A percentile compares a stretch with the other conserved stretches of the same genome.
Conservation (phyloP, 2,113 vertebrate genomes). For the Tursiops truncatus region DNA sequence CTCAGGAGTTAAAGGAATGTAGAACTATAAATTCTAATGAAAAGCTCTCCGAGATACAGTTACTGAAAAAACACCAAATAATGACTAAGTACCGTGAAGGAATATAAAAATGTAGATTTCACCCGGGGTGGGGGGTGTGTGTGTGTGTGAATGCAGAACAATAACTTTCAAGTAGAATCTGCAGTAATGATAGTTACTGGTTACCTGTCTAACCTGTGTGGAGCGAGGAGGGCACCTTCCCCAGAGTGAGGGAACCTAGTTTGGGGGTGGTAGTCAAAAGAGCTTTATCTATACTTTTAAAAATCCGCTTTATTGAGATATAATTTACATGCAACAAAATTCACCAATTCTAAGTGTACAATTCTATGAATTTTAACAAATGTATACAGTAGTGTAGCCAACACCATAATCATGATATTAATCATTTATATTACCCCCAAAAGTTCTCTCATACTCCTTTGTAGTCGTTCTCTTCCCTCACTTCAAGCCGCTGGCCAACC, state of each 20-base stretch:
- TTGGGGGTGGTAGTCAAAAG: background rate
- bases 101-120: background rate
- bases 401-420: background rate
- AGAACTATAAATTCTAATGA: background rate
- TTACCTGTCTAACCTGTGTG: background rate
- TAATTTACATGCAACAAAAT: background rate
- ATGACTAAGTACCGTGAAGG: background rate
- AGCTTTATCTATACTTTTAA: constrained; percentile 7
- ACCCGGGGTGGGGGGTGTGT: background rate
- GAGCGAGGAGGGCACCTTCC: background rate
- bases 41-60: background rate
- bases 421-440: background rate
- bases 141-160: background rate
- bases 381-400: background rate
- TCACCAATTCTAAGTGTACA: background rate
- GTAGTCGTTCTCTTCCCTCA: background rate
- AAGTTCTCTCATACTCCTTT: background rate
- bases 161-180: background rate
- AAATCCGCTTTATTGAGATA: background rate
- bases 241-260: background rate
- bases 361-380: background rate
- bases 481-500: background rate
- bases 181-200: background rate
- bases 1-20: background rate
- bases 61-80: background rate